phyloP scores from a whole-genome alignment of 2,797 vertebrate species.

The Phrynocephalus guinanensis region DNA sequence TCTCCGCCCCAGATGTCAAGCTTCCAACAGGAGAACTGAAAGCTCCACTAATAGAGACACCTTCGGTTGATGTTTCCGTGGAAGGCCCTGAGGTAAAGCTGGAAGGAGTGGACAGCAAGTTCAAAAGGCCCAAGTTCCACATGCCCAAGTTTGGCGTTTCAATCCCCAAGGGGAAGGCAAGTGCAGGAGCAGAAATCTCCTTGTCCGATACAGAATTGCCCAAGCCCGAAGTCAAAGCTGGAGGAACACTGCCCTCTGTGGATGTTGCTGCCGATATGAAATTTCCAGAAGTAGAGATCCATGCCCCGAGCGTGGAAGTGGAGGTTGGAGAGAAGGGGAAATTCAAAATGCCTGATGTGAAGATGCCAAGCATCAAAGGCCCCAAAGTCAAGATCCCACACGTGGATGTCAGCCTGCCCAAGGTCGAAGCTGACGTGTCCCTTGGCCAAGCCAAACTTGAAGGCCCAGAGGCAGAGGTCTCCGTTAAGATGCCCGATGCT shows the following conservation, averaged over 20 bases:
- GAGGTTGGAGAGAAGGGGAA: neutral
- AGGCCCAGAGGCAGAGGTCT: neutral
- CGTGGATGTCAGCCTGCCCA: constrained; percentile 25
- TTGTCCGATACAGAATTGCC: neutral
- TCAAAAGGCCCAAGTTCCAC: constrained; percentile 66
- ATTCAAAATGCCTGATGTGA: constrained; percentile 23
- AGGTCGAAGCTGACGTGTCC: neutral
- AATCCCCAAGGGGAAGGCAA: neutral
- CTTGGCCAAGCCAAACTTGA: neutral
- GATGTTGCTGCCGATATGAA: fast-evolving
- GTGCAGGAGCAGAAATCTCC: neutral
- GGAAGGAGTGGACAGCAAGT: neutral
- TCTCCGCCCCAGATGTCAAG: fast-evolving
- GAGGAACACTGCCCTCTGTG: neutral
- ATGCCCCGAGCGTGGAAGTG: fast-evolving
- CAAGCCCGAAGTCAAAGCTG: neutral
- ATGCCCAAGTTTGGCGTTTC: constrained; percentile 42
- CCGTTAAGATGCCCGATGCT: neutral
- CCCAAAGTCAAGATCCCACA: constrained; percentile 19
- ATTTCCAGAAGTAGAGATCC: neutral
- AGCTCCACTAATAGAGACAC: neutral
- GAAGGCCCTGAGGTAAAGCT: neutral
- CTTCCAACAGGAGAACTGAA: fast-evolving
- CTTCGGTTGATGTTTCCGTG: neutral
- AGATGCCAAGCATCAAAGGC: constrained; percentile 44